phyloP scores from a whole-genome alignment of 2,888 invertebrate genomes.

The Uloborus plumipes region DNA sequence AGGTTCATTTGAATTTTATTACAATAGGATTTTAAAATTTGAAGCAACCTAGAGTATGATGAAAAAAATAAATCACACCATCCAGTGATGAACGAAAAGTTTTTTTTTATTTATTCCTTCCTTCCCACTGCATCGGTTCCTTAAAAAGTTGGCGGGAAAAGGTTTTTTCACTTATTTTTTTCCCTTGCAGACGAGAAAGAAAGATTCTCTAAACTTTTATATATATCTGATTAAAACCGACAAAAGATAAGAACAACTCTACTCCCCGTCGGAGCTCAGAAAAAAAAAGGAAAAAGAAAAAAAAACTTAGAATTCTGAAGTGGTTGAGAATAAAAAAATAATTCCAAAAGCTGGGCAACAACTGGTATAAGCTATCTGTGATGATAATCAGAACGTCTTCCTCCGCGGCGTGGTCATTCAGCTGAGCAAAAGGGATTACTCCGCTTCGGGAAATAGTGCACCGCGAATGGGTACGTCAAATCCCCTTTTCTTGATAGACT shows the following conservation, averaged over 20 bases:
- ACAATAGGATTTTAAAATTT: slow-evolving; percentile 48
- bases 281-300: slow-evolving; percentile 2
- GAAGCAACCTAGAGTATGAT: slow-evolving; percentile 2
- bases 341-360: slow-evolving; percentile 33
- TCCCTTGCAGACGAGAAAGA: slow-evolving; percentile 7
- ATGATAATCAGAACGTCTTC: slow-evolving; percentile 64
- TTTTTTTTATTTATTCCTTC: slow-evolving; percentile 5
- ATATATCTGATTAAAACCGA: slow-evolving; percentile 61
- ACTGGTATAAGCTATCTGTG: slow-evolving; percentile 57
- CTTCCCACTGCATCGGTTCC: slow-evolving; percentile 9
- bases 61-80: slow-evolving; percentile 20
- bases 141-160: slow-evolving; percentile 33
- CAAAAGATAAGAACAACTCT: slow-evolving; percentile 19
- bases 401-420: slow-evolving; percentile 59
- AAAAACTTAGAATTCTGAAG: slow-evolving; percentile 5
- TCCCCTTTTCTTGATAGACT: slow-evolving; percentile 62
- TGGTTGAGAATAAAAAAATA: slow-evolving; percentile 25
- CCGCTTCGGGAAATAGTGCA: slow-evolving; percentile 64
- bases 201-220: slow-evolving; percentile 58
- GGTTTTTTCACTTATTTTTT: slow-evolving; percentile 14
- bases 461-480: slow-evolving; percentile 61
- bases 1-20: slow-evolving; percentile 59
- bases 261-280: neutral
- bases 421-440: slow-evolving; percentile 63
- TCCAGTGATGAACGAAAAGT: slow-evolving; percentile 15